These are phyloP conservation scores for Drosophila ercepeae DNA, from an alignment of 1,140 invertebrate species.

Conservation along the genomic window DNA sequence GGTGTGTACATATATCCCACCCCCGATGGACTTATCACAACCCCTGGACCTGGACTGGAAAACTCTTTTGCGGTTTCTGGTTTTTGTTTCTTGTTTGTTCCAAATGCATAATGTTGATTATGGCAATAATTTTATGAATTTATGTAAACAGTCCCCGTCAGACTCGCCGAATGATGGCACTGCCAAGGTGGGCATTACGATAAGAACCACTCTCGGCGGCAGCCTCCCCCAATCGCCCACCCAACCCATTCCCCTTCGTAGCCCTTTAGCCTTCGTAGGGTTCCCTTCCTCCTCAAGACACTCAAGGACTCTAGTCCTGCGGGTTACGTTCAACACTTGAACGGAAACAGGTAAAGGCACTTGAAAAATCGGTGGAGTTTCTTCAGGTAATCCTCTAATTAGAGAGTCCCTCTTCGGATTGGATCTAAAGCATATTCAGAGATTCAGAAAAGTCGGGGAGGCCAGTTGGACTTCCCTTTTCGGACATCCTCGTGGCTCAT, in stretches of 20 bases:
- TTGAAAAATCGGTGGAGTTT: neutral
- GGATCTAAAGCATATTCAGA: neutral
- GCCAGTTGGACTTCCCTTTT: neutral
- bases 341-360: neutral
- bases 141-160: conserved; percentile 66
- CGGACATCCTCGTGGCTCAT: conserved; percentile 37
- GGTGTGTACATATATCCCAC: neutral
- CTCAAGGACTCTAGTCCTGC: neutral
- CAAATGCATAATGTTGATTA: conserved; percentile 83
- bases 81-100: conserved; percentile 43
- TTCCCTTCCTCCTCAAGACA: neutral
- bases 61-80: conserved; percentile 67
- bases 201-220: conserved; percentile 19
- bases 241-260: neutral
- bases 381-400: neutral
- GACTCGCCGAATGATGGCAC: neutral
- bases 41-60: neutral
- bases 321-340: neutral
- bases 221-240: conserved; percentile 6
- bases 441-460: too few species aligned
- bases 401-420: neutral
- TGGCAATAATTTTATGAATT: conserved; percentile 83
- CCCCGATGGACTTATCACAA: neutral
- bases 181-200: conserved; percentile 61
- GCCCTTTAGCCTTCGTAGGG: neutral